Evolutionary conservation across 92 coral and sea anemone species (phyloP).

Genomic region (Zoanthus gigantus): DNA sequence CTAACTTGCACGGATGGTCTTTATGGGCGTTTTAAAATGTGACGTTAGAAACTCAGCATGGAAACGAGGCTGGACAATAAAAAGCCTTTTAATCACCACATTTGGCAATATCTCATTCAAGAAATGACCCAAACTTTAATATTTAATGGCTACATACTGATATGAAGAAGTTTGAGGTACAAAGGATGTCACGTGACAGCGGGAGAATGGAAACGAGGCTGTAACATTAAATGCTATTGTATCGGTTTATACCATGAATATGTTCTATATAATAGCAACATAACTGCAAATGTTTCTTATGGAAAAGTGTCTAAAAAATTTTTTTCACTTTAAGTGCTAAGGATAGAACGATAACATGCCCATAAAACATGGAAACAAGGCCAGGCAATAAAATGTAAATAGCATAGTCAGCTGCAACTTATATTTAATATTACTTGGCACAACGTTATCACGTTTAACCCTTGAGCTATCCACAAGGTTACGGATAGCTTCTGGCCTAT

Average conservation of each 20-base stretch:
- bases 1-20: background rate
- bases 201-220: conserved; percentile 14
- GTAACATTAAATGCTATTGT: background rate
- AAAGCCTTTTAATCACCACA: background rate
- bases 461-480: no score
- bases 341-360: conserved; percentile 2
- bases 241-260: conserved; percentile 5
- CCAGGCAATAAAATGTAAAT: no score
- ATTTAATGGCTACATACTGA: background rate
- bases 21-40: no score
- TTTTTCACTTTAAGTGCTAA: background rate
- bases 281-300: background rate
- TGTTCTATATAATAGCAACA: conserved; percentile 1
- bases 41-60: conserved; percentile 5
- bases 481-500: no score
- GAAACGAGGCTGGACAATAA: conserved; percentile 37
- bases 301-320: conserved; percentile 10
- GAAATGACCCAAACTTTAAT: background rate
- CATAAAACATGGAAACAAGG: no score
- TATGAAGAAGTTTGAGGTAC: conserved; percentile 7
- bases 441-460: no score
- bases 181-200: conserved; percentile 18
- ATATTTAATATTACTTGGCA: no score
- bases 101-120: background rate
- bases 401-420: no score